Base-by-base conservation (phyloP, 1,140 invertebrate genomes). In the Bombus soroeensis region DNA sequence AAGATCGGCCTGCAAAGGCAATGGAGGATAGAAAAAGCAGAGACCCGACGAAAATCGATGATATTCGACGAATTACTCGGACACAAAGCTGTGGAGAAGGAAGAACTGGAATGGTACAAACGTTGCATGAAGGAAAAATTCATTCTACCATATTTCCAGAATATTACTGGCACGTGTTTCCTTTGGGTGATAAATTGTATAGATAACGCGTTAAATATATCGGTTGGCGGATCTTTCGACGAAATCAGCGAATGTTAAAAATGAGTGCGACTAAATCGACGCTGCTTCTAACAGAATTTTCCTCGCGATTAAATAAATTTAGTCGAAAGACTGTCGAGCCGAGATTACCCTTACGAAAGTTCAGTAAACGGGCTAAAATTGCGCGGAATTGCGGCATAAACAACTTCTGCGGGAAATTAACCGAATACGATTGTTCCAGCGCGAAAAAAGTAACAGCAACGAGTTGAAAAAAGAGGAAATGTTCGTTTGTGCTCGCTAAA, bases 61-160 rank as follows among this genome's bases (percentile, higher is more conserved):
- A 81, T 72, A 57, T 41, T 89, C 57, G 70, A 68, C 15, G 72
- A 87, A 72, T 72, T 88, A 34, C 73, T 86, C 28, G 62, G 25
- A 68, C 77, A 86, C 64, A 88, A 74, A 34, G 25, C 22, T 13
- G 6, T 59, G 34, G 84, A 75, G 53, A 83, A 81, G 43, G 72
- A 90, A n/a, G 80, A 80, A 28, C 79, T 92, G 37, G 75, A 90
- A 32, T 91, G 91, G 89, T 92, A 92, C 86, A 88, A 89, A 81
- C 83, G 78, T 59, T 92, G 91, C 88, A 84, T 86, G 39, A 92
- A 84, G 59, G 84, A 91, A 28, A 75, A 82, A 32, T 89, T 87
- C 70, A 87, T 91, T 53, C 34, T 87, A 6, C 91, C 91, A 12
- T 92, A 92, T 59, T 92, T 92, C 39, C 32, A 72, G 71, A 90